Conservation (phyloP, 2,888 invertebrate species). For the Phortica okadai region DNA sequence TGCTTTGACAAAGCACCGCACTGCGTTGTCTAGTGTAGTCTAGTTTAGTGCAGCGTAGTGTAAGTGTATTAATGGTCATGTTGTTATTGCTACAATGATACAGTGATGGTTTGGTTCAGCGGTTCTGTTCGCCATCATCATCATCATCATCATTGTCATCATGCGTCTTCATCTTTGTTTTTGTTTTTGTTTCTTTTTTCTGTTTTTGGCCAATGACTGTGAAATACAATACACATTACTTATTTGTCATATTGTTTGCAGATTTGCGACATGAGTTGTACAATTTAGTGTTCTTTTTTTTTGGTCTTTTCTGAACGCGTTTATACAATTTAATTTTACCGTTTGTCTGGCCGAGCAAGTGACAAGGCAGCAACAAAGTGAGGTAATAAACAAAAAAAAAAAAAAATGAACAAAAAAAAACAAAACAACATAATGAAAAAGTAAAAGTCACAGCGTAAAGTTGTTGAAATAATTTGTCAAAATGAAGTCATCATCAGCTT, state of each 20-base stretch:
- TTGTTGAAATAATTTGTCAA: not conserved
- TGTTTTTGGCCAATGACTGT: too few relatives aligned
- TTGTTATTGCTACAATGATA: not conserved
- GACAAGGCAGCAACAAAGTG: constrained; percentile 39
- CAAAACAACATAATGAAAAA: constrained; percentile 7
- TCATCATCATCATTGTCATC: not conserved
- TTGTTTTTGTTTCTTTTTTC: constrained; percentile 17
- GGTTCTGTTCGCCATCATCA: not conserved
- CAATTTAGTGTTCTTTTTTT: too few relatives aligned
- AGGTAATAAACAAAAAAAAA: constrained; percentile 31
- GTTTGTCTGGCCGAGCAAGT: not conserved
- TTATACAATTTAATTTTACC: too few relatives aligned
- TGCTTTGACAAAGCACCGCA: too few relatives aligned
- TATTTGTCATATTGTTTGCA: too few relatives aligned
- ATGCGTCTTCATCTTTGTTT: too few relatives aligned
- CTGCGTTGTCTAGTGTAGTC: not conserved
- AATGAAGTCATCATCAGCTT: not conserved
- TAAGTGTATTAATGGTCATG: not conserved
- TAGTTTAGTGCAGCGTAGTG: not conserved
- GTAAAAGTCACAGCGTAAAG: not conserved
- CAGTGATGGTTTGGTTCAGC: not conserved
- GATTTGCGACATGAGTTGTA: too few relatives aligned
- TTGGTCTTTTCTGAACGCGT: too few relatives aligned
- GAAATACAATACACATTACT: too few relatives aligned
- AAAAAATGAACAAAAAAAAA: constrained; percentile 41